Base-by-base conservation (phyloP, 30 jellyfish, hydroid and myxozoan genomes). In the Rhopilema esculentum region DNA sequence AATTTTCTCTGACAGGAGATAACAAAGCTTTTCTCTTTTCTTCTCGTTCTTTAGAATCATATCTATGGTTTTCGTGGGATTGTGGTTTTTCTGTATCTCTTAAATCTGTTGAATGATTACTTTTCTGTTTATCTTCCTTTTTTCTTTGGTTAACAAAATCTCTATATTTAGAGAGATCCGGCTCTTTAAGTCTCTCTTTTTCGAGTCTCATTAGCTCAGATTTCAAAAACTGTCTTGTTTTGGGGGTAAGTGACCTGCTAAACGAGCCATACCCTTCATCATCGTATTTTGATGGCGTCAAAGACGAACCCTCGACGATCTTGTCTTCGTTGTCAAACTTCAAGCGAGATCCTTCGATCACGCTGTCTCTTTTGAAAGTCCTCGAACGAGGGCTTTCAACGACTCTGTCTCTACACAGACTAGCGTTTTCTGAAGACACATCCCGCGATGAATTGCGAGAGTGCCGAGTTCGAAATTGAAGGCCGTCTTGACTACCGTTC, bases 1-100 rank as follows among this genome's bases (percentile, higher is more conserved):
- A n/a, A 26, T 50, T 69, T 62, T 68, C 85, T 28, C 78, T 70
- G 19, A 83, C 92, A 49, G 92, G 86, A 1, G 92, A 83, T 18
- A 69, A 33, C 65, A 83, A 71, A 7, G 51, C 92, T 20, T 29
- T 69, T 63, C 80, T 61, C 70, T 53, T 15, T n/a, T 68, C 32
- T 69, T 83, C 86, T 64, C 25, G 65, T 40, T n/a, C 84, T 18
- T 73, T 21, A 20, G 24, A 70, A 1, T 18, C 80, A 50, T 69
- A 27, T 53, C 61, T 49, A 32, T 61, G 27, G 50, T n/a, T 7
- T 31, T 71, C 18, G 19, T 32, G 2, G 7, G 61, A 25, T 51
- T 0, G 22, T 33, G 24, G 51, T 12, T 9, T 28, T 65, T 24
- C 32, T 49, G 1, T 82, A n/a, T 20, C 29, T 28, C 9, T 19